phyloP scores from a whole-genome alignment of 2,797 vertebrate genomes.

The Triplophysa bombifrons region DNA sequence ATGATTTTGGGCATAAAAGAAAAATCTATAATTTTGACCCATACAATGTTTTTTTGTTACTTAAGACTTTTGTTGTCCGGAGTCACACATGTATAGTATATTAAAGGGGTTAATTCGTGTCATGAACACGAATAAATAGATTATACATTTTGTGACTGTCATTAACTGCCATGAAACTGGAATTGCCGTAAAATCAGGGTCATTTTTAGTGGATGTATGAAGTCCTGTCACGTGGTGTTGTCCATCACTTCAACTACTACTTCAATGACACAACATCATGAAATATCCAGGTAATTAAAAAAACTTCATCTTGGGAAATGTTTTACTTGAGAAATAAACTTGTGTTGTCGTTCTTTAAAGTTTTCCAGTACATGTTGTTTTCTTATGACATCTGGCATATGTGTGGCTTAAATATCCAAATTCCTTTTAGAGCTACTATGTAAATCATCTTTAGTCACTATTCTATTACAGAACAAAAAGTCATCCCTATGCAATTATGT shows the following conservation, averaged over 20 bases:
- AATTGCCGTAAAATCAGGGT: neutral
- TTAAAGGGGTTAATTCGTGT: too few relatives aligned
- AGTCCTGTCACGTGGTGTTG: neutral
- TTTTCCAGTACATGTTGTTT: too few relatives aligned
- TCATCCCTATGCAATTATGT: neutral
- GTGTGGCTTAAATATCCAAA: neutral
- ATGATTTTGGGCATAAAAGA: too few relatives aligned
- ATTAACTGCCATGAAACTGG: too few relatives aligned
- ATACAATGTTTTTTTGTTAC: too few relatives aligned
- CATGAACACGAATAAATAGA: too few relatives aligned
- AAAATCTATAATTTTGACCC: too few relatives aligned
- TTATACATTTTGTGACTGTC: neutral
- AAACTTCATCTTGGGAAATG: neutral
- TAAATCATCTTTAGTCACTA: neutral
- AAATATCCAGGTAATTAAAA: neutral
- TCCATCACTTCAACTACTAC: neutral
- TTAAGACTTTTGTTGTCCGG: too few relatives aligned
- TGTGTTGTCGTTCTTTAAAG: neutral
- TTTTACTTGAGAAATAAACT: neutral
- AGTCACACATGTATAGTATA: too few relatives aligned
- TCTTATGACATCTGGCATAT: too few relatives aligned
- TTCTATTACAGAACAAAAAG: neutral
- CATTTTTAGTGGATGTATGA: neutral
- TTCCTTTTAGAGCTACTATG: neutral
- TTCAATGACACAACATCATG: neutral